These are phyloP conservation scores for Lytechinus pictus DNA, from an alignment of 35 echinoderm and acorn worm species.

Conservation along the genomic window DNA sequence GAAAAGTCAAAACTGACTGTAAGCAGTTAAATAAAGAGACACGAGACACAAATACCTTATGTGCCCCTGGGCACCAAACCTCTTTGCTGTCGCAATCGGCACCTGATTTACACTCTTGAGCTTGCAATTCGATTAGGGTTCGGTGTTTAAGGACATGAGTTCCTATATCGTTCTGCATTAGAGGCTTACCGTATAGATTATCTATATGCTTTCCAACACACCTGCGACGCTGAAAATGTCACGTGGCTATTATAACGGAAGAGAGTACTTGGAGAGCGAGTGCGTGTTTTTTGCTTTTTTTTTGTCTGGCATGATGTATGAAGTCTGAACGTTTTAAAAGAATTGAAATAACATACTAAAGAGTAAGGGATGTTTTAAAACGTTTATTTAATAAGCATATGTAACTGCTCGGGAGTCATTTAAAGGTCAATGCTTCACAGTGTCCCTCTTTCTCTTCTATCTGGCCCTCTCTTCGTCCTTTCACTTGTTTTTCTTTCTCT, in stretches of 20 bases:
- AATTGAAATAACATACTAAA: no score
- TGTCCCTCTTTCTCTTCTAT: not conserved
- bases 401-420: no score
- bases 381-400: no score
- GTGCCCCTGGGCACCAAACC: not conserved
- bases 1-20: no score
- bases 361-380: no score
- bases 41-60: not conserved
- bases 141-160: not conserved
- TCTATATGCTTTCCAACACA: not conserved
- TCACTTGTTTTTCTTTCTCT: not conserved
- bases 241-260: not conserved
- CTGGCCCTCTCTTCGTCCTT: not conserved
- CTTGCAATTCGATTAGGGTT: not conserved
- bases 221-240: not conserved
- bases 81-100: not conserved
- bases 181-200: not conserved
- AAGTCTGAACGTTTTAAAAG: no score
- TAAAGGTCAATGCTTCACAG: no score
- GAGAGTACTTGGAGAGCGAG: not conserved
- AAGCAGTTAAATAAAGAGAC: not conserved
- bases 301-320: no score
- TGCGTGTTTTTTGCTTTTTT: no score
- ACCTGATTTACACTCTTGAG: not conserved
- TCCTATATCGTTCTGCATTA: not conserved